Conservation (phyloP, 2,888 invertebrate genomes). For the Calameuta pallipes region DNA sequence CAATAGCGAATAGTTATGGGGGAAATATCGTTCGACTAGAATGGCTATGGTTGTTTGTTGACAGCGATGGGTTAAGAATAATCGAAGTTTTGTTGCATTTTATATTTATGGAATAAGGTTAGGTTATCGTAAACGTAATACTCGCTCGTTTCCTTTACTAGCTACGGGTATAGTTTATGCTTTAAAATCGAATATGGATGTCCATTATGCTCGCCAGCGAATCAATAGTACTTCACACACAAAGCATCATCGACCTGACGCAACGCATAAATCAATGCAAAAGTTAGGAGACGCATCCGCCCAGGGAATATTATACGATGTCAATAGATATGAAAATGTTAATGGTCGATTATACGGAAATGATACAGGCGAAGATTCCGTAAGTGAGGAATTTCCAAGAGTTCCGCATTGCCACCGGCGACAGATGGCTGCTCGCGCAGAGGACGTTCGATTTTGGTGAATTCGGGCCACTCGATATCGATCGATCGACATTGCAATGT, state of each 20-base stretch:
- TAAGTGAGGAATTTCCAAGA: neutral
- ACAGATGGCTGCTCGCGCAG: neutral
- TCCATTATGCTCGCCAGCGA: constrained; percentile 46
- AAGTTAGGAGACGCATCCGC: neutral
- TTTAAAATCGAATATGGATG: constrained; percentile 54
- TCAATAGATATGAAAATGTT: neutral
- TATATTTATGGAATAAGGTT: neutral
- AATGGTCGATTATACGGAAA: neutral
- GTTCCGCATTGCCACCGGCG: neutral
- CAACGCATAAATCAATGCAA: constrained; percentile 45
- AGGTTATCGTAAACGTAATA: neutral
- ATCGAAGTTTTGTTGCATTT: neutral
- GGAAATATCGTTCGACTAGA: neutral
- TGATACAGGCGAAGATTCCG: neutral
- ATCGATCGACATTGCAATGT: neutral
- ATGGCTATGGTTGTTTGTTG: neutral
- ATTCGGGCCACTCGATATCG: neutral
- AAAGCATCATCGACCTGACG: constrained; percentile 51
- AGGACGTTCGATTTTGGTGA: neutral
- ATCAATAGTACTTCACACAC: constrained; percentile 56
- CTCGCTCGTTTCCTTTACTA: neutral
- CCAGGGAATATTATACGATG: neutral
- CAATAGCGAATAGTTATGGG: neutral
- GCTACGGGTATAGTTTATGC: constrained; percentile 27
- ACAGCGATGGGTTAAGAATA: neutral